These are phyloP conservation scores for Nematopogon swammerdamellus DNA, from an alignment of 2,888 invertebrate genomes.

Conservation along the genomic window DNA sequence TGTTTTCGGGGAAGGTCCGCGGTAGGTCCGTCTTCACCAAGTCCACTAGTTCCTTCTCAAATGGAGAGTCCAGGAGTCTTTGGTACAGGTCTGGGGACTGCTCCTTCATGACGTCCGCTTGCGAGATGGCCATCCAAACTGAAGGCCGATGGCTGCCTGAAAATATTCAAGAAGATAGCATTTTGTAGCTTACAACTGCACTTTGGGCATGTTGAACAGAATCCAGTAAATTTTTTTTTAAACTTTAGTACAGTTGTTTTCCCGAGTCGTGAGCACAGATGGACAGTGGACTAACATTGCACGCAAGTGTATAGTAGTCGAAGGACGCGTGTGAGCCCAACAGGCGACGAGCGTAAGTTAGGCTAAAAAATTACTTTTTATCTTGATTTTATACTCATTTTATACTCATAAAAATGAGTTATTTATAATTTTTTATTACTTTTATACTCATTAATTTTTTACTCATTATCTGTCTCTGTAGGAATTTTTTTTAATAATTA, in stretches of 20 bases:
- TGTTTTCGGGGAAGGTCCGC: slow-evolving; percentile 93
- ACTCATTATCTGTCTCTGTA: no score
- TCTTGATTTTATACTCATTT: no score
- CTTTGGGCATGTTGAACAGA: background rate
- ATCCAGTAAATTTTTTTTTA: slow-evolving; percentile 4
- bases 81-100: slow-evolving; percentile 64
- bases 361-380: no score
- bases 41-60: slow-evolving; percentile 72
- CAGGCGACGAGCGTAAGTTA: no score
- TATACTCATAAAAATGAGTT: no score
- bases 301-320: no score
- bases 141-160: slow-evolving; percentile 58
- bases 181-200: slow-evolving; percentile 2
- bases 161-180: slow-evolving; percentile 8
- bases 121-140: slow-evolving; percentile 87
- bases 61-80: slow-evolving; percentile 64
- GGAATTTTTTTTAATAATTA: no score
- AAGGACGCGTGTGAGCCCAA: no score
- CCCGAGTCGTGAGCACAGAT: no score
- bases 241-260: slow-evolving; percentile 9
- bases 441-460: no score
- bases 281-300: no score
- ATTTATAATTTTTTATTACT: no score
- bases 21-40: slow-evolving; percentile 86
- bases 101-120: slow-evolving; percentile 66